Conservation (phyloP, 1,140 invertebrate species). For the Pinna nobilis region DNA sequence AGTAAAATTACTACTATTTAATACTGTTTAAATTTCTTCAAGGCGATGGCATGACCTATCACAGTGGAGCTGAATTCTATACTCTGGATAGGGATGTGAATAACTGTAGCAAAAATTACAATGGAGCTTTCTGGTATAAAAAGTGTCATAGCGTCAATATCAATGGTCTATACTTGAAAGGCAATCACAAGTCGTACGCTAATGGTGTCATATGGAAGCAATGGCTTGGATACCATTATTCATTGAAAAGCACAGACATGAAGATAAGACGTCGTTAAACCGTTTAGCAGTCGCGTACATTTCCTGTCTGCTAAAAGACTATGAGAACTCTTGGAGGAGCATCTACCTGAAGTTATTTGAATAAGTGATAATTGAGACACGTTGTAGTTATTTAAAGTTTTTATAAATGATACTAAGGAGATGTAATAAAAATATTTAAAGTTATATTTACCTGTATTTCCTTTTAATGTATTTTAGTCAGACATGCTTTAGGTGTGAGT, state of each 20-base stretch:
- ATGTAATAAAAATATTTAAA: no score
- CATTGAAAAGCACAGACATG: constrained; percentile 74
- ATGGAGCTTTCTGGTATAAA: constrained; percentile 80
- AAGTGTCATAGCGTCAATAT: constrained; percentile 79
- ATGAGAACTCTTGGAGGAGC: no score
- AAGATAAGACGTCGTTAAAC: constrained; percentile 64
- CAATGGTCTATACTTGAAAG: constrained; percentile 77
- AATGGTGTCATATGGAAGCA: constrained; percentile 79
- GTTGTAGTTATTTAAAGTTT: no score
- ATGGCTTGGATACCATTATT: constrained; percentile 76
- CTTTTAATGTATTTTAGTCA: no score
- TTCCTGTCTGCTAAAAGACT: no score
- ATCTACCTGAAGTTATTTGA: no score
- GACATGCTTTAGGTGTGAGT: no score
- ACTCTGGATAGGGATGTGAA: constrained; percentile 78
- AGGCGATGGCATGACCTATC: constrained; percentile 44
- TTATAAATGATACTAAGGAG: no score
- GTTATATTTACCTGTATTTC: no score
- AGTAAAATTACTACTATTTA: no score
- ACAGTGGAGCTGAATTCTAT: constrained; percentile 78
- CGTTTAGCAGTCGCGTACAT: neutral
- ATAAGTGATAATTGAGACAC: no score
- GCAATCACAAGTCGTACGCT: constrained; percentile 44
- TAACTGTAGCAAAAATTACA: constrained; percentile 78
- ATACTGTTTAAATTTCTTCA: neutral